Evolutionary conservation across 2,113 vertebrate species (phyloP).

Genomic region (Puma concolor): DNA sequence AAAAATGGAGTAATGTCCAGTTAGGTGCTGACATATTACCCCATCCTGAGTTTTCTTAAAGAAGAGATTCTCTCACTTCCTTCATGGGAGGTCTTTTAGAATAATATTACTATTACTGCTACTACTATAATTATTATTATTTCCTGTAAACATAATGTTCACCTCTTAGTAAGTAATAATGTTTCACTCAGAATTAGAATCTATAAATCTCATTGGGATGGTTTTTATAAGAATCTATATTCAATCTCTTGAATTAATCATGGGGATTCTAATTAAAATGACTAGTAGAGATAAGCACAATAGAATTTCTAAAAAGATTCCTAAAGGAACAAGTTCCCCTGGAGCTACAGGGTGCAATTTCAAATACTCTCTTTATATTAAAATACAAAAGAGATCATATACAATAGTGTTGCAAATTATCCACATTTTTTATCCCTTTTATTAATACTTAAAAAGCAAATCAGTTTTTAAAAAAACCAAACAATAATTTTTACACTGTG

Average conservation of each 20-base stretch:
- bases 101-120: not conserved
- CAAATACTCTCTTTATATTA: conserved; percentile 22
- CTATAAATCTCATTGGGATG: not conserved
- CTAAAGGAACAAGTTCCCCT: not conserved
- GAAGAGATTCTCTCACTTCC: not conserved
- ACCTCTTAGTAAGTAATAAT: not conserved
- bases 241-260: conserved; percentile 20
- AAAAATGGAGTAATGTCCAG: not conserved
- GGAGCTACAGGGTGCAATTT: not conserved
- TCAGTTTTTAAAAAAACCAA: conserved; percentile 48
- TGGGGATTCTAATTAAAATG: not conserved
- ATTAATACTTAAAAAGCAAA: conserved; percentile 54
- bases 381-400: not conserved
- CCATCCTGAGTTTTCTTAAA: not conserved
- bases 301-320: conserved; percentile 26
- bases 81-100: not conserved
- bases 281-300: conserved; percentile 19
- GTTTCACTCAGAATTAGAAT: not conserved
- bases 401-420: not conserved
- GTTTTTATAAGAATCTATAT: not conserved
- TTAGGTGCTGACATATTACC: not conserved
- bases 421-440: conserved; percentile 26
- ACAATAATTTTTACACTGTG: conserved; percentile 63
- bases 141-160: not conserved
- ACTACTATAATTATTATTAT: not conserved